Base-by-base conservation (phyloP, 2,888 invertebrate genomes). In the Osmoderma eremita region DNA sequence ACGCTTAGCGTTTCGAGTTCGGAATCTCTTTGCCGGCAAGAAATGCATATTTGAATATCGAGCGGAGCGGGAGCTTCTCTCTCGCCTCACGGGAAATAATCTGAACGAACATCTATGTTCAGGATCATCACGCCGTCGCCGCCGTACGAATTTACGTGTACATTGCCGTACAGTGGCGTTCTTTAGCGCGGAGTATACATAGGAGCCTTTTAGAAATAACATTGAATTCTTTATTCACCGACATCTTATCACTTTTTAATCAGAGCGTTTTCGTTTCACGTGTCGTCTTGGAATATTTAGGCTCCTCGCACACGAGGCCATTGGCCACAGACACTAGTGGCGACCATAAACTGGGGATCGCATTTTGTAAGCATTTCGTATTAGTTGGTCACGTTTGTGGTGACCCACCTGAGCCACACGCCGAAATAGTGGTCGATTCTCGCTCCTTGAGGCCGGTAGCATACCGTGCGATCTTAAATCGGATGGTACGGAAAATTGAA, bases 1-100 rank as follows among this genome's bases (percentile, higher is more conserved):
- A 76, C 74, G 76, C 75, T 76, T 76, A 77, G 77, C 76, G 76
- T 77, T 76, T 75, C 74, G 75, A 77, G 76, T 78, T 77, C 74
- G 77, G 75, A 76, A 76, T 76, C 76, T 71, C 72, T 74, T 74
- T 74, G 74, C 53, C 41, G 63, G 63, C 74, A 72, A 74, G 63
- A 74, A 74, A 73, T 73, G 75, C 74, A 74, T 76, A 78, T 75
- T 75, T 76, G 75, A 77, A 78, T 78, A 77, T 76, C 75, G 77
- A 77, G 75, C 72, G 70, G 30, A 58, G 18, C 38, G 38, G 38
- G 13, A 15, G n/a, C n/a, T n/a, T n/a, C n/a, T 13, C 38, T 42
- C 30, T 24, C 4, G 63, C 41, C 42, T 39, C 50, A 30, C 39
- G 63, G 77, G 76, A 76, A 76, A 77, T 76, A 73, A 75, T 63